Evolutionary conservation across 2,797 vertebrate genomes (phyloP).

Genomic region (Peromyscus attwateri): DNA sequence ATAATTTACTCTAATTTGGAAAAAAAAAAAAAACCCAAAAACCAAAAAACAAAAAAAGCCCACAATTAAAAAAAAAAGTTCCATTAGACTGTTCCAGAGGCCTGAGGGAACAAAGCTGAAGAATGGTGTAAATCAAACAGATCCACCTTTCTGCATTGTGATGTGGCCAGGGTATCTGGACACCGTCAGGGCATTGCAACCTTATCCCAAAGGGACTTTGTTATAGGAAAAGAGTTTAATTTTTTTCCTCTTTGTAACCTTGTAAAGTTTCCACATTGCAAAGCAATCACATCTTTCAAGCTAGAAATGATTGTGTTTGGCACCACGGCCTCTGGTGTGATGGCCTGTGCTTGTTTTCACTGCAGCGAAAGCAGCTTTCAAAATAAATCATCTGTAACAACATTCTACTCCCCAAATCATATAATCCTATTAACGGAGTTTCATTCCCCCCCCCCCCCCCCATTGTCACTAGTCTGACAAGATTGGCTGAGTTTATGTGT

Average conservation of each 20-base stretch:
- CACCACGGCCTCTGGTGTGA: slow-evolving; percentile 87
- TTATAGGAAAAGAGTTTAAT: slow-evolving; percentile 88
- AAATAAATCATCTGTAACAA: slow-evolving; percentile 90
- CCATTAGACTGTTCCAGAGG: slow-evolving; percentile 82
- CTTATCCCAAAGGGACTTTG: slow-evolving; percentile 88
- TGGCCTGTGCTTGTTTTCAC: slow-evolving; percentile 88
- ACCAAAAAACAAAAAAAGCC: too few relatives aligned
- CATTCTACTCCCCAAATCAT: slow-evolving; percentile 88
- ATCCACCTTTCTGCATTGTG: slow-evolving; percentile 86
- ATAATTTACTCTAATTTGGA: slow-evolving; percentile 81
- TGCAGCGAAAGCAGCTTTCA: slow-evolving; percentile 91
- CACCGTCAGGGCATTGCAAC: slow-evolving; percentile 89
- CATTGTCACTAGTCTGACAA: slow-evolving; percentile 86
- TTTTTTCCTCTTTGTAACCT: slow-evolving; percentile 88
- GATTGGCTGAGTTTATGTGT: slow-evolving; percentile 84
- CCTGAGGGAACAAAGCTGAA: slow-evolving; percentile 82
- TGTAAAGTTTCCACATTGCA: slow-evolving; percentile 91
- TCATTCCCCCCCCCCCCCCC: slow-evolving; percentile 49
- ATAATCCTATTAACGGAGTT: slow-evolving; percentile 91
- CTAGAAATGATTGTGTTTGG: slow-evolving; percentile 90
- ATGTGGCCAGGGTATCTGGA: slow-evolving; percentile 88
- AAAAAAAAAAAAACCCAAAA: background rate
- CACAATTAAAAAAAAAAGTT: slow-evolving; percentile 50
- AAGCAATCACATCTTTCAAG: slow-evolving; percentile 91
- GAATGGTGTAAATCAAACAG: slow-evolving; percentile 86